phyloP scores from a whole-genome alignment of 2,113 vertebrate species.

The Cyrtonyx montezumae region DNA sequence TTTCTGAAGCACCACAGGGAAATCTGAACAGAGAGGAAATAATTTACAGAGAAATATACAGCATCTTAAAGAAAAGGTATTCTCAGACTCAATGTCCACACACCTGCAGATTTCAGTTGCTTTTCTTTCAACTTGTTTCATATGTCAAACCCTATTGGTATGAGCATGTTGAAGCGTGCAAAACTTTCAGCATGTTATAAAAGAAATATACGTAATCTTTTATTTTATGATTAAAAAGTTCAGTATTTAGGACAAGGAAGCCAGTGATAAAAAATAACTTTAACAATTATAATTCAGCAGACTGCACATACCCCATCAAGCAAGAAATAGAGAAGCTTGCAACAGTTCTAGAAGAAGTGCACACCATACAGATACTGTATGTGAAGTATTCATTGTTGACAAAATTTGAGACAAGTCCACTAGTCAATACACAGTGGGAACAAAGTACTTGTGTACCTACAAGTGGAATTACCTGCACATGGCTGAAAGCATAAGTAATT shows the following conservation, averaged over 20 bases:
- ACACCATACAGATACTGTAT: neutral
- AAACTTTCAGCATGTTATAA: neutral
- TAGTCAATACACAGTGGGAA: neutral
- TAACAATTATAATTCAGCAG: neutral
- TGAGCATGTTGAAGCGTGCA: neutral
- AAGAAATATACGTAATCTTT: neutral
- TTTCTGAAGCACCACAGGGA: neutral
- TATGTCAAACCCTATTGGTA: neutral
- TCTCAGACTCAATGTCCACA: neutral
- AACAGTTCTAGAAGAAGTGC: neutral
- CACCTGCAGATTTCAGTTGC: neutral
- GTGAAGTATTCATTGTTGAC: neutral
- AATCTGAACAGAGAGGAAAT: neutral
- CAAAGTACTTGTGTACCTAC: neutral
- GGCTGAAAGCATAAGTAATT: neutral
- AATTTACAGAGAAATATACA: neutral
- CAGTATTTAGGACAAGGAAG: neutral
- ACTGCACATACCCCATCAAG: neutral
- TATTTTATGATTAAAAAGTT: neutral
- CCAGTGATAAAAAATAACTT: neutral
- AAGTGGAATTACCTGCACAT: neutral
- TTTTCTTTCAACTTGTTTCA: neutral
- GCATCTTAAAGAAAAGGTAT: neutral
- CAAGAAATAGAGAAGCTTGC: neutral
- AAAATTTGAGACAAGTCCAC: neutral